Conservation (phyloP, 2,888 invertebrate species). For the Calliscelio sp. region DNA sequence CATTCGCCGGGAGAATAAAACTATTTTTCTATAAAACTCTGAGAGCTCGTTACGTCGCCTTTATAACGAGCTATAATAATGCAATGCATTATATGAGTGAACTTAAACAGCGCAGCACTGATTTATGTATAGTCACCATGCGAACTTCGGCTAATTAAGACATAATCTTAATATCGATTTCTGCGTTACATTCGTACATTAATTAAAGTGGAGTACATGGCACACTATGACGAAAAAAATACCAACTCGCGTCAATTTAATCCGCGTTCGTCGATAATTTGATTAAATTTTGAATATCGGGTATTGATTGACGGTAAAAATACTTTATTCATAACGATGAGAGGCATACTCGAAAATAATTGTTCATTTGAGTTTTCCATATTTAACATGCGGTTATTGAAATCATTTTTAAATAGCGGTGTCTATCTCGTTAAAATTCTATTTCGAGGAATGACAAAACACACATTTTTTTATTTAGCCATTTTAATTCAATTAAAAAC, state of each 20-base stretch:
- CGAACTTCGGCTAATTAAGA: slow-evolving; percentile 63
- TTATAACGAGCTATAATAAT: slow-evolving; percentile 53
- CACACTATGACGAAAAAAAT: slow-evolving; percentile 5
- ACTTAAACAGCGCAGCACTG: slow-evolving; percentile 40
- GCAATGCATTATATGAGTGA: slow-evolving; percentile 33
- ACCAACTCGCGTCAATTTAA: slow-evolving; percentile 15
- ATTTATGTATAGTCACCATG: slow-evolving; percentile 60
- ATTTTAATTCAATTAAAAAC: no score
- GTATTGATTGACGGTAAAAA: slow-evolving; percentile 15
- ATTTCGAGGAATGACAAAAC: no score
- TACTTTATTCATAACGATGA: slow-evolving; percentile 14
- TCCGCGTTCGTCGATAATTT: slow-evolving; percentile 13
- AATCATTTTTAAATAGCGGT: not conserved
- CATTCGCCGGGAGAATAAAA: slow-evolving; percentile 24
- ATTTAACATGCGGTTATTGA: not conserved
- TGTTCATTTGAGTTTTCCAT: slow-evolving; percentile 14
- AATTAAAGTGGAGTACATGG: slow-evolving; percentile 20
- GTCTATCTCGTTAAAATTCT: no score
- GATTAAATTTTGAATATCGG: slow-evolving; percentile 36
- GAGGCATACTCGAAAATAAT: not conserved
- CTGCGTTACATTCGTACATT: slow-evolving; percentile 28
- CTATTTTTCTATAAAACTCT: slow-evolving; percentile 33
- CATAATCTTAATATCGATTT: slow-evolving; percentile 63
- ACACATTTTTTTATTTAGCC: no score
- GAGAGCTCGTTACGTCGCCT: slow-evolving; percentile 29